Base-by-base conservation (phyloP, 1,140 invertebrate genomes). In the Procambarus virginalis region DNA sequence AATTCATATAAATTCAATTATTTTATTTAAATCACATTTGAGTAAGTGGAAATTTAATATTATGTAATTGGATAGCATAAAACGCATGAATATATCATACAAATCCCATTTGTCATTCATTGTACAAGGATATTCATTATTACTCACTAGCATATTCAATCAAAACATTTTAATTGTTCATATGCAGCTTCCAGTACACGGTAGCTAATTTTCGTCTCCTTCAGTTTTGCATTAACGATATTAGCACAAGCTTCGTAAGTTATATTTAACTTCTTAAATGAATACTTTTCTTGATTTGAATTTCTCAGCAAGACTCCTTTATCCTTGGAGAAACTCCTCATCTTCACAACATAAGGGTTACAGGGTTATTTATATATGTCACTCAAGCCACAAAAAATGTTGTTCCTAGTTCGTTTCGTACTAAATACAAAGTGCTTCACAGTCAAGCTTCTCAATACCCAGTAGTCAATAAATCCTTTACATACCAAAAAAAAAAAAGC, bases 321-420 rank as follows among this genome's bases (percentile, higher is more conserved):
- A 76, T 79, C 86, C 86, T 87, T 80, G 46, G 46, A 80, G 76
- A 64, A 46, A 22, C 64, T 87, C 34, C 34, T 70, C n/a, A 79
- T 49, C 78, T 87, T 70, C 77, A 79, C 78, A 68, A 73, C 45
- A 81, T 60, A 87, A 82, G 78, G 86, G 78, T 55, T 87, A 87
- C 86, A 87, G 86, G 86, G 86, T 87, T 55, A 80, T 55, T 55
- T 55, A 55, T 55, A 34, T 77, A 70, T 80, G 86, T 80, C 86
- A 87, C 77, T 87, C 78, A 87, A 70, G 77, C 68, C 78, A 87
- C 78, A 87, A 79, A 86, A 34, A 86, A 87, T 60, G 34, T 14
- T 87, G 86, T 87, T 87, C 86, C 86, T 87, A 81, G 58, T 68
- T 82, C 68, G 46, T 45, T 34, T 45, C 22, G 8, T 82, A 73